Percentiles rank a stretch among this genome's conserved stretches.
Evolutionary conservation across 2,113 vertebrate genomes (phyloP).

Genomic region (Murina feae): DNA sequence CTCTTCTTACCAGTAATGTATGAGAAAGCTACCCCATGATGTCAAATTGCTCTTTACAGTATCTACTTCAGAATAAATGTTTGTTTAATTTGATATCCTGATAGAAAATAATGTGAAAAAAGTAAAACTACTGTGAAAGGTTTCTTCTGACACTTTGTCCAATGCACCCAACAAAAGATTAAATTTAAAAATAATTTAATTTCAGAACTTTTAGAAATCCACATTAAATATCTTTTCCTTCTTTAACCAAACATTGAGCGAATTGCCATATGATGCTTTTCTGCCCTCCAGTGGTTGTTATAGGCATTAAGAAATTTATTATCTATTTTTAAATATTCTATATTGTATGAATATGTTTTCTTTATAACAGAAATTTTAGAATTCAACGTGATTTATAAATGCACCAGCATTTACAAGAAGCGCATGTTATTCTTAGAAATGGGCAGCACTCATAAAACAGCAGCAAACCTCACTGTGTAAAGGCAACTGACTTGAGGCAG

Average conservation of each 20-base stretch:
- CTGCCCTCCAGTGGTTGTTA: conserved; percentile 51
- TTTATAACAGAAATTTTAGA: not conserved
- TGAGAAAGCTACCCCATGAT: not conserved
- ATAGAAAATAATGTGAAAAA: not conserved
- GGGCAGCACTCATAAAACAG: not conserved
- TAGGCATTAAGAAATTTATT: not conserved
- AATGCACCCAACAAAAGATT: not conserved
- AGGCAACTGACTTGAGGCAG: not conserved
- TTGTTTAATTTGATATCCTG: not conserved
- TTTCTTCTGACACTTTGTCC: not conserved
- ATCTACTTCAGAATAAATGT: not conserved
- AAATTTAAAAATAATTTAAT: conserved; percentile 15
- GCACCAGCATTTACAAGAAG: not conserved
- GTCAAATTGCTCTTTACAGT: not conserved
- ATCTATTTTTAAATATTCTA: not conserved
- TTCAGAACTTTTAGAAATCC: not conserved
- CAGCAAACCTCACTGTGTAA: not conserved
- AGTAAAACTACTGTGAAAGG: not conserved
- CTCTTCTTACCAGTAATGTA: not conserved
- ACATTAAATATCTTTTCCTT: not conserved
- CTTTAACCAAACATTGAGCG: not conserved
- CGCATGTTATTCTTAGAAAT: not conserved
- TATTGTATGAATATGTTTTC: not conserved
- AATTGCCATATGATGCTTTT: conserved; percentile 9
- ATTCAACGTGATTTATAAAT: not conserved